Evolutionary conservation across 1,140 invertebrate species (phyloP), one percentile per base, ranked within the genome.

Genomic region (Lineus longissimus): DNA sequence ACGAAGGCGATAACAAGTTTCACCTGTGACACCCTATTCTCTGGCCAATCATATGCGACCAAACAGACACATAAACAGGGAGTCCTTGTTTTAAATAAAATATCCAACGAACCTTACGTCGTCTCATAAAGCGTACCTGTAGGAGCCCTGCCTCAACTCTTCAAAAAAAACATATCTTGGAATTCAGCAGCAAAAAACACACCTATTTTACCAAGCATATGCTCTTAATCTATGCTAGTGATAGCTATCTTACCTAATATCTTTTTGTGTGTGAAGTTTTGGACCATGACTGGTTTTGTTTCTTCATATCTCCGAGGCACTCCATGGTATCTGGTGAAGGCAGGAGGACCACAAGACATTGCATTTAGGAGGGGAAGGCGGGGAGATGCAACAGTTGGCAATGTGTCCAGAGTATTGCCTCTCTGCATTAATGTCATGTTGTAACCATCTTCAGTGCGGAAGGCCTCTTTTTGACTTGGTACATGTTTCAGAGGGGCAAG

Each of bases 231-330:
- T 43, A 13, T 43, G 11, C 19, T 19, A 43, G 40, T 13, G 19
- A 55, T n/a, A n/a, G 17, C 13, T 36, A 4, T 36, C 57, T 41
- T 61, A 73, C 72, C 70, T 36, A 71, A 33, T 11, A 73, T 73
- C 55, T 62, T 73, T 30, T 64, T 63, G 59, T 73, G 72, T 30
- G 72, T 66, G 55, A 65, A 64, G 31, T 68, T 69, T 43, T 73
- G 72, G 33, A 73, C 69, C 13, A 71, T 15, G 57, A 71, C 70
- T 41, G 72, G 72, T 55, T 59, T 64, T 45, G 72, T 73, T 58
- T 73, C 72, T 43, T 73, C 72, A 45, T 73, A 73, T 54, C 72
- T 60, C n/a, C 58, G 58, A 17, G 72, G 72, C 11, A 73, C 70
- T 11, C 59, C 51, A 9, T 55, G 29, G 25, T 64, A 69, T 54